Percentiles rank a stretch among this genome's conserved stretches.
These are phyloP conservation scores for Nymphalis urticae DNA, from an alignment of 2,888 invertebrate genomes.

Conservation along the genomic window DNA sequence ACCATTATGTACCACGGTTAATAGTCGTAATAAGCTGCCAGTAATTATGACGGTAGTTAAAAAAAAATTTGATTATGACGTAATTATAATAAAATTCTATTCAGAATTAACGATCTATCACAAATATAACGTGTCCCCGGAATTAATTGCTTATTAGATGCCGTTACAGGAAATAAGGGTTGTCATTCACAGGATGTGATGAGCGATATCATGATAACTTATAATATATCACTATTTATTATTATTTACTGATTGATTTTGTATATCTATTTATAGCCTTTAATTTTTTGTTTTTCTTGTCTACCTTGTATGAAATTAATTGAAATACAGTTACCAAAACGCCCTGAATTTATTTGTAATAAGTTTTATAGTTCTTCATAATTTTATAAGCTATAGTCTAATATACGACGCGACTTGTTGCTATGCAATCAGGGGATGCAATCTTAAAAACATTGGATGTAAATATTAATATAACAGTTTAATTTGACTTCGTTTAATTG, in stretches of 20 bases:
- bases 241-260: too few relatives aligned
- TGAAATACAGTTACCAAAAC: too few relatives aligned
- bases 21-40: conserved; percentile 4
- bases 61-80: conserved; percentile 23
- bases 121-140: conserved; percentile 44
- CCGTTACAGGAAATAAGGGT: conserved; percentile 42
- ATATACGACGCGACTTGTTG: background rate
- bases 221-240: too few relatives aligned
- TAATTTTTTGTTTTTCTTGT: too few relatives aligned
- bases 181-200: background rate
- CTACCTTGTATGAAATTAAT: too few relatives aligned
- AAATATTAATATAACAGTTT: conserved; percentile 37
- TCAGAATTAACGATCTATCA: conserved; percentile 45
- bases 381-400: background rate
- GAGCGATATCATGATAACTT: background rate
- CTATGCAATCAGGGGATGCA: background rate
- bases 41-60: conserved; percentile 6
- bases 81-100: conserved; percentile 26
- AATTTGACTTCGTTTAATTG: conserved; percentile 28
- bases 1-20: background rate
- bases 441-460: conserved; percentile 39
- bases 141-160: conserved; percentile 44
- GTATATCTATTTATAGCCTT: too few relatives aligned
- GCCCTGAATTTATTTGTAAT: too few relatives aligned
- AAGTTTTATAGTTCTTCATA: too few relatives aligned